Evolutionary conservation across 2,797 vertebrate genomes (phyloP), one percentile per base, ranked within the genome.

Genomic region (Valencia hispanica): DNA sequence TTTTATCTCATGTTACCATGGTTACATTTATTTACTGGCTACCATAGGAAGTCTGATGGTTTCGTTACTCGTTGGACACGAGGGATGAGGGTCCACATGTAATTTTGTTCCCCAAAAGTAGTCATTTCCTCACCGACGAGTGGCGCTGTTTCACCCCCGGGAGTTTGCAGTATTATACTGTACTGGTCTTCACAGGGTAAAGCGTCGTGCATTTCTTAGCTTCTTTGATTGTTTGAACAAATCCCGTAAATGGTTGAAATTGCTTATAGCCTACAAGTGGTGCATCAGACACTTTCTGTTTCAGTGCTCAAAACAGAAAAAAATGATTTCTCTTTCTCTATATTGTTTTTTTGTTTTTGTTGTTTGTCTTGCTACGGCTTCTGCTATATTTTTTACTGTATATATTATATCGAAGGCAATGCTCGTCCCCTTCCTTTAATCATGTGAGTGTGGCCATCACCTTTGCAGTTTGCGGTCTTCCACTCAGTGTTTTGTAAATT

Each of bases 111-210:
- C 20, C 50, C 6, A 22, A 51, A 7, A 63, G 34, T 10, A 6
- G 2, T 27, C 5, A 41, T 25, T 15, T 70, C 90, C 78, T 86
- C 83, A 43, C 92, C 93, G 15, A 86, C 5, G 85, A 22, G 89
- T 91, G 93, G 77, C 92, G 92, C 93, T 93, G 91, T 94, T 93
- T 89, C 86, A 0, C 50, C 65, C 74, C 57, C 8, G 20, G 11
- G 25, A 17, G 27, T 27, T 22, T 51, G 30, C 45, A 1, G 50
- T n/a, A 5, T 73, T 71, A 27, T 45, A 80, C 51, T 86, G 53
- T 70, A 81, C 61, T 70, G 69, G 41, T 65, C 72, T 70, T 65
- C 65, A 73, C 48, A 27, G 68, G 0, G 79, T 51, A 63, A 75
- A 55, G 70, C 65, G 32, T 12, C 18, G 0, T 22, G 25, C 12